Evolutionary conservation across 2,888 invertebrate genomes (phyloP).

Genomic region (Drosophila histrio): DNA sequence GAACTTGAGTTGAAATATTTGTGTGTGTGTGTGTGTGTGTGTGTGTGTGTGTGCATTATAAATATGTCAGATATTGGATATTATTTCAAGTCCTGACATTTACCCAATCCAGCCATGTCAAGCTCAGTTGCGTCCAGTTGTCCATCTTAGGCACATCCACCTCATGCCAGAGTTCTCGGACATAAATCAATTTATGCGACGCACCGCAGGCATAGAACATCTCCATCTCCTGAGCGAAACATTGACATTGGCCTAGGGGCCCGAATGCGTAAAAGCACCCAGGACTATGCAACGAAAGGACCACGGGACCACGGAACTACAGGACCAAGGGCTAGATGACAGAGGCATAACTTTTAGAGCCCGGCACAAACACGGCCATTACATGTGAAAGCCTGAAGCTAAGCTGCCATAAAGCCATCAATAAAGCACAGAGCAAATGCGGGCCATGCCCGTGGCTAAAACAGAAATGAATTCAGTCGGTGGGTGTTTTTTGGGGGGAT

Average conservation of each 20-base stretch:
- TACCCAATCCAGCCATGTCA: conserved; percentile 7
- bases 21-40: background rate
- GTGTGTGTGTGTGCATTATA: conserved; percentile 16
- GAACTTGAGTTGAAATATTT: background rate
- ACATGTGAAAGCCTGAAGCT: conserved; percentile 67
- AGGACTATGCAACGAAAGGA: background rate
- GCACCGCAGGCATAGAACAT: conserved; percentile 35
- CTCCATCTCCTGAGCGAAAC: conserved; percentile 22
- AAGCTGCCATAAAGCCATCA: conserved; percentile 66
- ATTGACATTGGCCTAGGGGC: conserved; percentile 46
- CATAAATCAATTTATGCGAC: conserved; percentile 54
- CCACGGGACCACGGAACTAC: no score
- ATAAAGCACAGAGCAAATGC: conserved; percentile 60
- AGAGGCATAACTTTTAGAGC: conserved; percentile 68
- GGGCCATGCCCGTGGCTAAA: conserved; percentile 9
- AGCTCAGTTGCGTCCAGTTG: conserved; percentile 2
- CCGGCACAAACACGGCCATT: conserved; percentile 69
- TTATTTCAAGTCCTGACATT: conserved; percentile 20
- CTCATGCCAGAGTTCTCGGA: background rate
- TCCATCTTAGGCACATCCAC: conserved; percentile 12
- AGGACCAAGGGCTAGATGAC: conserved; percentile 14
- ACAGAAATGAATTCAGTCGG: background rate
- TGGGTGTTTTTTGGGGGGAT: no score
- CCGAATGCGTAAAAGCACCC: conserved; percentile 13
- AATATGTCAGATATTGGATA: conserved; percentile 35